Base-by-base conservation (phyloP, 2,888 invertebrate species). In the Artemia sp. region DNA sequence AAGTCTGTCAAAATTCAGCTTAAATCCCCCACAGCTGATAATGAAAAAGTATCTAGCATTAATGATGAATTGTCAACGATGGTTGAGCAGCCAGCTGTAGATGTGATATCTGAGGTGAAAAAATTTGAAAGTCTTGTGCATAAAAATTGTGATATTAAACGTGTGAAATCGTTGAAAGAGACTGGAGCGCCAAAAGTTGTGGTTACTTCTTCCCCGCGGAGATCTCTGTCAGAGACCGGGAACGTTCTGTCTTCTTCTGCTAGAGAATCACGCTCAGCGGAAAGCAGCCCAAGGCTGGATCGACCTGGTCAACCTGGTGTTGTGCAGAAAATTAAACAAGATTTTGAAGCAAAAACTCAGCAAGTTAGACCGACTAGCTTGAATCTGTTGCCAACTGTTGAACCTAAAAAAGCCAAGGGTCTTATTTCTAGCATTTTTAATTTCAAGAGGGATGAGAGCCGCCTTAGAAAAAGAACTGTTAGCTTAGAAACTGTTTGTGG, bases 261-360 rank as follows among this genome's bases (percentile, higher is more conserved):
- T n/a, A n/a, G 64, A 8, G 64, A 58, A 19, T 58, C 64, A 24
- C 64, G 64, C 8, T 58, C 64, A 19, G 64, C 64, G 8, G 64
- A 58, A 58, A 58, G 64, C 11, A 58, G 64, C 64, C 64, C 64
- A 24, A n/a, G 24, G 64, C 11, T 58, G 11, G 64, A 58, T 24
- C 64, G 64, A 9, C n/a, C 64, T 10, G 64, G 14, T 24, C n/a
- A 58, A 10, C 64, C 64, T 58, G 90, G 91, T 51, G 86, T 88
- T 77, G 92, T 92, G 74, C 86, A 86, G 81, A 89, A 87, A 82
- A 84, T 91, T 74, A 90, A 90, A 79, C 87, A 87, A 77, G 91
- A 89, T 78, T 91, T 92, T 78, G 92, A 92, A 81, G 90, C 91
- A 69, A 88, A 88, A 77, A 83, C 83, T 8, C 19, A 14, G 66